Evolutionary conservation across 2,113 vertebrate species (phyloP).

Genomic region (Poicephalus meyeri): DNA sequence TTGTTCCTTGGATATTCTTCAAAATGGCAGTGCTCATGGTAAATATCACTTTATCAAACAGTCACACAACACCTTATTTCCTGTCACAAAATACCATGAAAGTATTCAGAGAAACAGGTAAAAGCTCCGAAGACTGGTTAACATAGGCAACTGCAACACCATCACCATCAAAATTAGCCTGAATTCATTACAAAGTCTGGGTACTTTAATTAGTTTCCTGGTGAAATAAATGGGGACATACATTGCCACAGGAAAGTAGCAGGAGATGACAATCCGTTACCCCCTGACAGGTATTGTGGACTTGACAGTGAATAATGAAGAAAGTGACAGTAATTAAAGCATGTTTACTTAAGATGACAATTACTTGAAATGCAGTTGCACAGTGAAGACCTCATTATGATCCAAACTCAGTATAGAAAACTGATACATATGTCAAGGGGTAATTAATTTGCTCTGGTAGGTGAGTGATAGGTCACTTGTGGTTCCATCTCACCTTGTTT

Average conservation of each 20-base stretch:
- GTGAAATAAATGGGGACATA: background rate
- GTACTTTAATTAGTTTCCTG: constrained; percentile 38
- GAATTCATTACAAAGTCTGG: background rate
- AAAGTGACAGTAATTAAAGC: constrained; percentile 70
- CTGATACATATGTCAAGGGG: constrained; percentile 20
- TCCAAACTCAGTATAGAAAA: constrained; percentile 41
- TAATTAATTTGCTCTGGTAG: constrained; percentile 74
- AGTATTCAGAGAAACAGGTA: background rate
- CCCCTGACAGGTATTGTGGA: constrained; percentile 63
- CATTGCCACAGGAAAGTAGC: constrained; percentile 36
- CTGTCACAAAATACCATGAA: background rate
- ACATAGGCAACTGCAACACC: background rate
- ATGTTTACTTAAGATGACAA: constrained; percentile 74
- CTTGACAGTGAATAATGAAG: constrained; percentile 68
- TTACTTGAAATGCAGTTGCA: constrained; percentile 64
- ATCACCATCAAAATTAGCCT: background rate
- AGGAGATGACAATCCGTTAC: constrained; percentile 66
- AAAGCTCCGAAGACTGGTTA: background rate
- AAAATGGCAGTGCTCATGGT: constrained; percentile 34
- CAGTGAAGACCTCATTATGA: constrained; percentile 74
- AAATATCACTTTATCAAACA: constrained; percentile 38
- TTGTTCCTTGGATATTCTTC: constrained; percentile 55
- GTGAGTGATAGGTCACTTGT: constrained; percentile 57
- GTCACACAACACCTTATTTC: background rate
- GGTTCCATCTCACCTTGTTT: constrained; percentile 44